phyloP scores from a whole-genome alignment of 2,888 invertebrate species.

The Gastrophysa polygoni region DNA sequence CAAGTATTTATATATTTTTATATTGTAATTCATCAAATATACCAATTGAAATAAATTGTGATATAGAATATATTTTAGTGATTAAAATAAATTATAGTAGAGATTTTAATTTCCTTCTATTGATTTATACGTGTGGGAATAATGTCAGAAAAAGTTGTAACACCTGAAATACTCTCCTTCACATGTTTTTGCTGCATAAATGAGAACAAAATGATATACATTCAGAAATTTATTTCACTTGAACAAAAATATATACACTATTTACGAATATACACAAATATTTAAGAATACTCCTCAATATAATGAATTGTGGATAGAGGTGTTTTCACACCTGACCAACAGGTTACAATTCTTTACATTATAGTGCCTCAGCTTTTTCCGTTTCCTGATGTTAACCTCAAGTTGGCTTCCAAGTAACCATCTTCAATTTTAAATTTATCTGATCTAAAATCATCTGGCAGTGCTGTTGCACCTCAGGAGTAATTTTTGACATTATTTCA shows the following conservation, averaged over 20 bases:
- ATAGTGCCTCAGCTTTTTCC: neutral
- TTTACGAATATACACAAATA: too few relatives aligned
- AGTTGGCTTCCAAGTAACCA: slow-evolving; percentile 73
- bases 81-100: slow-evolving; percentile 1
- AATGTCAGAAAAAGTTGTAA: too few relatives aligned
- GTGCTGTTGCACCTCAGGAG: slow-evolving; percentile 72
- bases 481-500: slow-evolving; percentile 53
- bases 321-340: too few relatives aligned
- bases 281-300: neutral
- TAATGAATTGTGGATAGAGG: neutral
- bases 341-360: too few relatives aligned
- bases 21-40: slow-evolving; percentile 1
- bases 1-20: neutral
- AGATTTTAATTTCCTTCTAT: neutral
- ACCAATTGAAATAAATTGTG: slow-evolving; percentile 9
- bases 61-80: slow-evolving; percentile 11
- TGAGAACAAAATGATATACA: too few relatives aligned
- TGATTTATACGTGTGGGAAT: too few relatives aligned
- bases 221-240: too few relatives aligned
- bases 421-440: slow-evolving; percentile 77
- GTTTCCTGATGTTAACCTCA: slow-evolving; percentile 25
- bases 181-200: too few relatives aligned
- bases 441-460: slow-evolving; percentile 78
- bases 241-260: too few relatives aligned
- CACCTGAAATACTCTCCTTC: too few relatives aligned